Percentiles rank a stretch among this genome's conserved stretches.
phyloP scores from a whole-genome alignment of 1,140 invertebrate genomes.

The Hyles euphorbiae region DNA sequence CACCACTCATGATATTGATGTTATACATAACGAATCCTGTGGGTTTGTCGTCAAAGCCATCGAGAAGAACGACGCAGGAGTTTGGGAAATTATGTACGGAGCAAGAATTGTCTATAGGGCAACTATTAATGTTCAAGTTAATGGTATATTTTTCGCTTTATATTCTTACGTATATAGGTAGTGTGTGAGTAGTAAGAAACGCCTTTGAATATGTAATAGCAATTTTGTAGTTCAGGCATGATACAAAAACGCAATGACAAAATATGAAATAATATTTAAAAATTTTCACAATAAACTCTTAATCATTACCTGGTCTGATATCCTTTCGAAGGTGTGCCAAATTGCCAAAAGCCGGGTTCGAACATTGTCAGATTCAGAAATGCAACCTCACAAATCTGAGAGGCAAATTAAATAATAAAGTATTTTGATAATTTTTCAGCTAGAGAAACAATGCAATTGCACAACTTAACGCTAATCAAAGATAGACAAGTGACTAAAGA shows the following conservation, averaged over 20 bases:
- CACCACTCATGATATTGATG: conserved; percentile 16
- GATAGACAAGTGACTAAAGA: conserved; percentile 23
- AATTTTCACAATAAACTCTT: too few relatives aligned
- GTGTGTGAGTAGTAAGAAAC: too few relatives aligned
- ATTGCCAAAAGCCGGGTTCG: too few relatives aligned
- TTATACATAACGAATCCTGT: conserved; percentile 23
- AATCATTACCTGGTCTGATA: too few relatives aligned
- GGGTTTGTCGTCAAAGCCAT: conserved; percentile 37
- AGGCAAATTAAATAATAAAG: too few relatives aligned
- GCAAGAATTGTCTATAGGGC: conserved; percentile 38
- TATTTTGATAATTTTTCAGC: conserved; percentile 18
- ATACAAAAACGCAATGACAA: too few relatives aligned
- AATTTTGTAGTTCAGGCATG: too few relatives aligned
- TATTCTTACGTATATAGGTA: background rate
- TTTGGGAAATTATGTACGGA: conserved; percentile 48
- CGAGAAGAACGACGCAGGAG: conserved; percentile 26
- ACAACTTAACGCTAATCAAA: conserved; percentile 16
- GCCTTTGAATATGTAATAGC: too few relatives aligned
- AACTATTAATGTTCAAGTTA: conserved; percentile 32
- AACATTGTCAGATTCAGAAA: too few relatives aligned
- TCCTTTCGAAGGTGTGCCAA: too few relatives aligned
- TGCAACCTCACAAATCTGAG: too few relatives aligned
- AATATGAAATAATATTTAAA: too few relatives aligned
- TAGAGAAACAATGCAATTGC: conserved; percentile 4
- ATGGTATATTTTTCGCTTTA: conserved; percentile 29